Evolutionary conservation across 2,888 invertebrate genomes (phyloP), one percentile per base, ranked within the genome.

Genomic region (Nectonema munidae): DNA sequence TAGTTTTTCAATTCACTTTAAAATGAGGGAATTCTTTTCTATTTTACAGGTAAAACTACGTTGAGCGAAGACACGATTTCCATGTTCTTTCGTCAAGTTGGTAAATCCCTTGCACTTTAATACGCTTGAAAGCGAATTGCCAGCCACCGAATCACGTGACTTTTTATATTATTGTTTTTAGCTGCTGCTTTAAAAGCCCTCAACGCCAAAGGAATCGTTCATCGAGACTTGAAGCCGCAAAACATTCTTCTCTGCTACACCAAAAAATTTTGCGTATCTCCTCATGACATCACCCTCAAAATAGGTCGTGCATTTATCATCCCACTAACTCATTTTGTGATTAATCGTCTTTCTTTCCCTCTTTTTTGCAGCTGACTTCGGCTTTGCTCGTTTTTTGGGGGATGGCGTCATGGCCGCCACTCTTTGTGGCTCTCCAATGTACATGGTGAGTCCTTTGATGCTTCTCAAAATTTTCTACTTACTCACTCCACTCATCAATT

Each of bases 381-480:
- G 95, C 37, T 95, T 95, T 61, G 95, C 95, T 39, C 65, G 95
- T 53, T 89, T 95, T 58, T 64, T 99, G 34, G 74, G 77, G 58
- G 89, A 89, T 54, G 95, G 95, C 44, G 83, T 81, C 39, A 99
- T 95, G 95, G 95, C 95, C 39, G 89, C 83, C 43, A 95, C 95
- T 21, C 63, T 99, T 29, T 95, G 95, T 58, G 95, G 95, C 34
- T 95, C 89, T 35, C 95, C 95, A 11, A 95, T 95, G 95, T 95
- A 95, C 54, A 95, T 95, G 89, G 79, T 77, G 59, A 63, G 56
- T 42, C 48, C n/a, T 13, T 17, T 41, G 21, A 14, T 11, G 9
- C 11, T 18, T 14, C n/a, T 14, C 6, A 38, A 16, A 3, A 13
- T 17, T n/a, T 14, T 17, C 11, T 1, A n/a, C 14, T 20, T 15